Percentiles rank a stretch among this genome's conserved stretches.
These are phyloP conservation scores for Percina caprodes DNA, from an alignment of 2,113 vertebrate species.

Conservation along the genomic window DNA sequence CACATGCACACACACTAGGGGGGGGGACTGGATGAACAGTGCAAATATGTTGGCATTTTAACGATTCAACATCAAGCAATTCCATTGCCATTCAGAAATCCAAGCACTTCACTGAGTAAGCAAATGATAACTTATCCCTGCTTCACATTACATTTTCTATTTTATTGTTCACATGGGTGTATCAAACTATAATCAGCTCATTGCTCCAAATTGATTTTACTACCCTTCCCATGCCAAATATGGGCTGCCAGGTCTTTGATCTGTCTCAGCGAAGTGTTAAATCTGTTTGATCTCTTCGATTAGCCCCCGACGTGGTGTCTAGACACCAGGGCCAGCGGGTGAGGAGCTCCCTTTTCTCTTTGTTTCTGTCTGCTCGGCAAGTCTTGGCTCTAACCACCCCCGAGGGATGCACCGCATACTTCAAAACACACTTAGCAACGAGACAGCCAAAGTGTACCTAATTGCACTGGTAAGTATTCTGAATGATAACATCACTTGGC, in stretches of 20 bases:
- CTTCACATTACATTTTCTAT: constrained; percentile 1
- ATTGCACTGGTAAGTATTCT: constrained; percentile 35
- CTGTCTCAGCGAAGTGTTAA: constrained; percentile 57
- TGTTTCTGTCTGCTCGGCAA: constrained; percentile 46
- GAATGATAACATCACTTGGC: constrained; percentile 34
- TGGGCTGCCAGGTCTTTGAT: constrained; percentile 63
- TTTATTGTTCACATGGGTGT: neutral
- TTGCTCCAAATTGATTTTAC: constrained; percentile 47
- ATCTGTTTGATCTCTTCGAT: constrained; percentile 76
- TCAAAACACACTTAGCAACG: constrained; percentile 21
- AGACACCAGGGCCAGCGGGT: constrained; percentile 54
- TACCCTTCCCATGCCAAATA: constrained; percentile 22
- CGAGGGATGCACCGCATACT: constrained; percentile 7
- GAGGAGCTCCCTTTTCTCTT: constrained; percentile 37
- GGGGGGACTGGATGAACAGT: neutral
- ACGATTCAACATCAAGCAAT: constrained; percentile 6
- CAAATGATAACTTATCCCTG: constrained; percentile 14
- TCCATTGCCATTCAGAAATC: constrained; percentile 15
- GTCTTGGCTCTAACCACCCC: constrained; percentile 39
- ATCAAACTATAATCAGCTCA: constrained; percentile 4
- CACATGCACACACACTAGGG: constrained; percentile 16
- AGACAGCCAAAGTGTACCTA: constrained; percentile 12
- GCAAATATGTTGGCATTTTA: constrained; percentile 13
- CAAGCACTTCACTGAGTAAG: constrained; percentile 7
- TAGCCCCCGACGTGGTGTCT: constrained; percentile 61